Evolutionary conservation across 2,113 vertebrate species (phyloP).

Genomic region (Gadus chalcogrammus): DNA sequence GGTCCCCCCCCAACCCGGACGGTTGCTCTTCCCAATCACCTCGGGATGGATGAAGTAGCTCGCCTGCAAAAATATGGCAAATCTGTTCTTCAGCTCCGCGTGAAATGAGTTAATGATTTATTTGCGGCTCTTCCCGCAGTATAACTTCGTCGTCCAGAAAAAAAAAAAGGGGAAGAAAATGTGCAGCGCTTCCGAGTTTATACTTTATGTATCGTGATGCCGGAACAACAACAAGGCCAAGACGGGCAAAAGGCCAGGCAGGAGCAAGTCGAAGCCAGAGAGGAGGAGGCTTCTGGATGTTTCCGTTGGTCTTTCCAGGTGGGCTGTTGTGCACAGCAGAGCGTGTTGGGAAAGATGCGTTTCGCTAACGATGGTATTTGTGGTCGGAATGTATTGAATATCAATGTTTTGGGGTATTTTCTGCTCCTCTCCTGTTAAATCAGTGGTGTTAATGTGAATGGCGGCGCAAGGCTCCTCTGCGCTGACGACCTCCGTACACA

Average conservation of each 20-base stretch:
- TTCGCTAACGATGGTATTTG: slow-evolving; percentile 17
- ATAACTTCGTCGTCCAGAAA: not conserved
- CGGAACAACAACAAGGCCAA: slow-evolving; percentile 27
- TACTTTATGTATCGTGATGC: slow-evolving; percentile 40
- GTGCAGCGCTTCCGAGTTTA: slow-evolving; percentile 39
- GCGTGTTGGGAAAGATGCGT: not conserved
- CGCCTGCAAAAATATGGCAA: slow-evolving; percentile 28
- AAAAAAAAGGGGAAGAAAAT: slow-evolving; percentile 31
- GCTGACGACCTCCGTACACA: slow-evolving; percentile 28
- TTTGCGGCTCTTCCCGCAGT: slow-evolving; percentile 26
- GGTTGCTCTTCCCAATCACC: slow-evolving; percentile 38
- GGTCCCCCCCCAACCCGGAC: slow-evolving; percentile 15
- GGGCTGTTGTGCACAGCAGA: no score
- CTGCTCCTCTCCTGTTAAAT: slow-evolving; percentile 17
- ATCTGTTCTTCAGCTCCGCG: slow-evolving; percentile 21
- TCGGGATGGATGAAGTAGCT: slow-evolving; percentile 39
- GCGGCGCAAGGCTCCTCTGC: slow-evolving; percentile 33
- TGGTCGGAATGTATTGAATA: not conserved
- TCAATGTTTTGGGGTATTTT: not conserved
- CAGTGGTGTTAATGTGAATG: slow-evolving; percentile 52
- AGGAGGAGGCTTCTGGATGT: not conserved
- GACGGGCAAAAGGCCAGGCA: not conserved
- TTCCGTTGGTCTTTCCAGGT: no score
- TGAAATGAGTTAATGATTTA: slow-evolving; percentile 61
- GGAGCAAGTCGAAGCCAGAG: not conserved